These are phyloP conservation scores for Cyphomyrus discorhynchus DNA, from an alignment of 2,113 vertebrate genomes.

Conservation along the genomic window DNA sequence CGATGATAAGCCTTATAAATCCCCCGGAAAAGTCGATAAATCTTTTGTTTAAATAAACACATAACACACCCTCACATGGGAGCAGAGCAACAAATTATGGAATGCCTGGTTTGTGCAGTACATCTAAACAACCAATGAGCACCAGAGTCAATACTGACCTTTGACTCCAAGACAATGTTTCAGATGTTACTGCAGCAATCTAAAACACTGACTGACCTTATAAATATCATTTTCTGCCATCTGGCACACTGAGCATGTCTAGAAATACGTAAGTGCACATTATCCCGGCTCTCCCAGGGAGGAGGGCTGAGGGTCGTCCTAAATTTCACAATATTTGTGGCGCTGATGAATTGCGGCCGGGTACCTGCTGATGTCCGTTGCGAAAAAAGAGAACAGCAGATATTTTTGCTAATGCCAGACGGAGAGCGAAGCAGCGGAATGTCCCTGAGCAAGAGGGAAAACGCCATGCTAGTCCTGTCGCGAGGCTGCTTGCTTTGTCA, in stretches of 20 bases:
- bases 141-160: neutral
- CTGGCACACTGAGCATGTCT: neutral
- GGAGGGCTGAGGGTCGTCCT: neutral
- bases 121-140: neutral
- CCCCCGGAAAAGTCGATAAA: slow-evolving; percentile 25
- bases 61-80: slow-evolving; percentile 24
- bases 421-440: neutral
- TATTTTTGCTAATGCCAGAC: neutral
- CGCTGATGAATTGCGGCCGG: neutral
- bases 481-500: neutral
- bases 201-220: neutral
- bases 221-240: neutral
- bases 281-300: neutral
- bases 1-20: neutral
- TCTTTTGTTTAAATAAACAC: slow-evolving; percentile 35
- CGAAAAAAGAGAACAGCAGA: neutral
- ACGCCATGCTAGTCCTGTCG: neutral
- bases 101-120: neutral
- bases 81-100: slow-evolving; percentile 7
- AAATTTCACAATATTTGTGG: neutral
- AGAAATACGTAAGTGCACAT: neutral
- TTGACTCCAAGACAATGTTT: neutral
- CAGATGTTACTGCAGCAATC: neutral
- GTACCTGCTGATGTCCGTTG: neutral
- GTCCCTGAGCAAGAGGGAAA: neutral